These are phyloP conservation scores for Notothenia coriiceps DNA, from an alignment of 2,113 vertebrate species.

Conservation along the genomic window DNA sequence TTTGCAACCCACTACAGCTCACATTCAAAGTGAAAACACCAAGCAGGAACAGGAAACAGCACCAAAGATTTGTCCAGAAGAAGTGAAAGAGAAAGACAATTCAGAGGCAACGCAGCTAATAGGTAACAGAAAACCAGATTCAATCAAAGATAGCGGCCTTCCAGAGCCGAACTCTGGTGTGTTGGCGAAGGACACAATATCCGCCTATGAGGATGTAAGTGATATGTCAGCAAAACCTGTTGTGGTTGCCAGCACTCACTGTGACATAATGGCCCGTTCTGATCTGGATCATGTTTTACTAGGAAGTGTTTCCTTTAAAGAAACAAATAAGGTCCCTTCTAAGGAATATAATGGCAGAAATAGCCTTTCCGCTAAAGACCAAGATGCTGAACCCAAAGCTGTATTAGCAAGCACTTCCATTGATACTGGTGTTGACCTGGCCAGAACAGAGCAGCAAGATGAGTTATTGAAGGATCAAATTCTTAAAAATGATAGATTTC, in stretches of 20 bases:
- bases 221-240: conserved; percentile 49
- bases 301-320: background rate
- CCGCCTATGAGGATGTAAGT: conserved; percentile 37
- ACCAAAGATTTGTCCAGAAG: conserved; percentile 7
- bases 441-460: background rate
- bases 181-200: conserved; percentile 13
- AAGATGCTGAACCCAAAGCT: conserved; percentile 13
- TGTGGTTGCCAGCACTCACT: conserved; percentile 5
- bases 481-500: conserved; percentile 5
- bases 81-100: conserved; percentile 8
- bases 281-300: conserved; percentile 8
- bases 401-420: background rate
- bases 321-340: conserved; percentile 10
- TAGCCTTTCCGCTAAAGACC: conserved; percentile 19
- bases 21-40: background rate
- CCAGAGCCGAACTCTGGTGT: conserved; percentile 3
- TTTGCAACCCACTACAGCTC: background rate
- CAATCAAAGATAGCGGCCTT: conserved; percentile 20
- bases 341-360: conserved; percentile 15
- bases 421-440: background rate
- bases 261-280: conserved; percentile 25
- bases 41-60: conserved; percentile 11
- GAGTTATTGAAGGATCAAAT: conserved; percentile 30
- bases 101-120: background rate
- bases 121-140: conserved; percentile 25